Percentiles rank a stretch among this genome's conserved stretches.
Conservation (phyloP, 53 echinoderm and acorn worm species). For the Patiria pectinifera region DNA sequence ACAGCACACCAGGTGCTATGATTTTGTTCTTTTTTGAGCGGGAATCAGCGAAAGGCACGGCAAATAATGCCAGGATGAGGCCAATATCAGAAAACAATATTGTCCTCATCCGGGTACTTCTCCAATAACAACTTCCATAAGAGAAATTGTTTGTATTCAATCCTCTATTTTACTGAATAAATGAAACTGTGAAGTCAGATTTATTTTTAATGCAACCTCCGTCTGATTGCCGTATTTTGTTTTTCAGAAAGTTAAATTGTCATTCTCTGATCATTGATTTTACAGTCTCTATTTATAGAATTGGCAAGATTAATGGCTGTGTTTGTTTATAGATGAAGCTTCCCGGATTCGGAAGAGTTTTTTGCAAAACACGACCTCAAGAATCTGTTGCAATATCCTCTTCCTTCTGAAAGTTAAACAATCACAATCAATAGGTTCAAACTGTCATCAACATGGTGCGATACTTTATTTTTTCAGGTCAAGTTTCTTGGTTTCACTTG, state of each 20-base stretch:
- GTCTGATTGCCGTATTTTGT: background rate
- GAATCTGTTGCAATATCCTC: slow-evolving; percentile 9
- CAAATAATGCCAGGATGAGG: too few relatives aligned
- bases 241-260: background rate
- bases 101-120: too few relatives aligned
- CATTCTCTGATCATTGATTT: background rate
- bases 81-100: too few relatives aligned
- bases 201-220: background rate
- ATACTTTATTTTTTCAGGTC: background rate
- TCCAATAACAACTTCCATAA: too few relatives aligned
- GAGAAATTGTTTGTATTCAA: too few relatives aligned
- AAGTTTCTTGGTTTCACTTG: background rate
- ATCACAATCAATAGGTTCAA: background rate
- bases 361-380: background rate
- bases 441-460: background rate
- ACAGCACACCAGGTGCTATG: too few relatives aligned
- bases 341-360: background rate
- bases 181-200: background rate
- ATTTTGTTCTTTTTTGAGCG: too few relatives aligned
- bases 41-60: too few relatives aligned
- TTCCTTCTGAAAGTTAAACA: background rate
- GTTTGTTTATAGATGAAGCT: background rate
- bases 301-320: background rate
- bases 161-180: background rate
- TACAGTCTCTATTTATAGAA: background rate